A percentile compares a stretch with the other conserved stretches of the same genome.
Evolutionary conservation across 2,113 vertebrate genomes (phyloP).

Genomic region (Empidonax alnorum): DNA sequence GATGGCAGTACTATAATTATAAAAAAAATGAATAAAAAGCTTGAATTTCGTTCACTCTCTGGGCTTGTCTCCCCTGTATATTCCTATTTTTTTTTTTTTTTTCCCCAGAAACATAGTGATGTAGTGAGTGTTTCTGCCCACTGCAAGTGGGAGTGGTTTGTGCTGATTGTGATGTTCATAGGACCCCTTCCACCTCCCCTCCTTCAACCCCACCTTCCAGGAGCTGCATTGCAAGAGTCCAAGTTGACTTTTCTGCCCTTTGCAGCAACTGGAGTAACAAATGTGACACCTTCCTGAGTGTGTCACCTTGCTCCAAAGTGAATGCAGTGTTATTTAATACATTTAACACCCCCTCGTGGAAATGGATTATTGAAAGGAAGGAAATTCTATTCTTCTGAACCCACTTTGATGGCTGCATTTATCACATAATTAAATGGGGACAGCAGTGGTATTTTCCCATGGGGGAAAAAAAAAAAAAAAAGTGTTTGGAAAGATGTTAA

Average conservation of each 20-base stretch:
- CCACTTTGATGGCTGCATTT: constrained; percentile 39
- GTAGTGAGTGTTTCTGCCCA: background rate
- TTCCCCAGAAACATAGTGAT: background rate
- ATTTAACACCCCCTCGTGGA: background rate
- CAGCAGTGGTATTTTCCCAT: background rate
- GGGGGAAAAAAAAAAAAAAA: background rate
- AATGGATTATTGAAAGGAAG: constrained; percentile 52
- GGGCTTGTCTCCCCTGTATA: background rate
- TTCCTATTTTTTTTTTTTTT: background rate
- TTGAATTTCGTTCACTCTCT: background rate
- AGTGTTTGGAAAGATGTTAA: background rate
- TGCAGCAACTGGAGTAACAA: background rate
- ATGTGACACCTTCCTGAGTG: background rate
- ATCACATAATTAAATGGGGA: constrained; percentile 54
- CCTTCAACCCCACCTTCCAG: background rate
- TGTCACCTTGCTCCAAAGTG: constrained; percentile 68
- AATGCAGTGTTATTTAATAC: constrained; percentile 57
- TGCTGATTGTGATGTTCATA: background rate
- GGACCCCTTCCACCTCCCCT: background rate
- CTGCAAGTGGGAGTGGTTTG: background rate
- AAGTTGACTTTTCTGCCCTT: background rate
- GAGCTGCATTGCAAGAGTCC: background rate
- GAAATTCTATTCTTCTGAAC: constrained; percentile 62
- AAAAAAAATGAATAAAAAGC: background rate
- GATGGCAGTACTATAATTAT: background rate